Conservation (phyloP, 2,797 vertebrate species). For the Lepidocolaptes lacrymiger region DNA sequence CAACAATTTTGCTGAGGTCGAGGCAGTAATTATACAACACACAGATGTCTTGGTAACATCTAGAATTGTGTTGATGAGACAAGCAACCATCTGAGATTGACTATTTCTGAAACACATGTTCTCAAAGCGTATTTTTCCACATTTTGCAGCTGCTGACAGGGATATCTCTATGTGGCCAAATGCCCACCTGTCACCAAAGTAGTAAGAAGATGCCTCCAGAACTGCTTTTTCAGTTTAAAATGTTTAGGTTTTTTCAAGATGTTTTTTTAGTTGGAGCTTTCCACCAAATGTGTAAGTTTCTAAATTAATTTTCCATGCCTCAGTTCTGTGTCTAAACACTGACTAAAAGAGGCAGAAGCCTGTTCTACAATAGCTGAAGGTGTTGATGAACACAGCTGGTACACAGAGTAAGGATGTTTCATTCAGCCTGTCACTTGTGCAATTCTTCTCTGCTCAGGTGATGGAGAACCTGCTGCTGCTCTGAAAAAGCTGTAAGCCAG, state of each 20-base stretch:
- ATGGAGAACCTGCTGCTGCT: neutral
- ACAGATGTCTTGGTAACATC: constrained; percentile 31
- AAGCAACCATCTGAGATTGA: constrained; percentile 1
- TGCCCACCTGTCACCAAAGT: neutral
- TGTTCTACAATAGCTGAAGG: neutral
- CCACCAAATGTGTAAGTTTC: neutral
- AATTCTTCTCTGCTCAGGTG: neutral
- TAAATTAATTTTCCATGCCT: neutral
- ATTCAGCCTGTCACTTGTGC: neutral
- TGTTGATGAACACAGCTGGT: neutral
- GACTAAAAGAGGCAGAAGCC: neutral
- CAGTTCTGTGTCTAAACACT: neutral
- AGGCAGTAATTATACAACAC: constrained; percentile 35
- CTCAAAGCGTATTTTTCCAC: neutral
- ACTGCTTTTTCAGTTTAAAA: neutral
- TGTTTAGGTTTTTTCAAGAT: neutral
- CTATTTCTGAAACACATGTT: neutral
- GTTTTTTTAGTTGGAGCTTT: neutral
- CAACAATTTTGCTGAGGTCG: neutral
- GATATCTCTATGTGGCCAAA: neutral
- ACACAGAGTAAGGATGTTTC: neutral
- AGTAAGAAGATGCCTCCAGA: neutral
- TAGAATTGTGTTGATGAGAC: constrained; percentile 2
- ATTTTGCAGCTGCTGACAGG: neutral
- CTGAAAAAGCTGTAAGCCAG: neutral